Evolutionary conservation across 2,797 vertebrate genomes (phyloP).

Genomic region (Crax fasciolata): DNA sequence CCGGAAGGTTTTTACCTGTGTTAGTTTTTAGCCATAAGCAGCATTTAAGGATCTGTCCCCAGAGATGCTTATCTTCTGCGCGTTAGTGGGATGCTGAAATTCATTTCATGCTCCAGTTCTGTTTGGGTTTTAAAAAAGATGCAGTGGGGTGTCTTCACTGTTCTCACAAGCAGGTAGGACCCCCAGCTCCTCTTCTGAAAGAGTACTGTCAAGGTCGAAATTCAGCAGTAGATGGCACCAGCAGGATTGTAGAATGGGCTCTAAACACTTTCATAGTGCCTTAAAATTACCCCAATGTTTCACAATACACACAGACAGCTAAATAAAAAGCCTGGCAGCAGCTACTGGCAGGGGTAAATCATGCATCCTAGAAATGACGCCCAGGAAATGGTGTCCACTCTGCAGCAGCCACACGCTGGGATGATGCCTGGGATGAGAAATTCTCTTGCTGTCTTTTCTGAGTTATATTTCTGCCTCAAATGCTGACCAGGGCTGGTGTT

Average conservation of each 20-base stretch:
- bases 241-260: conserved; percentile 20
- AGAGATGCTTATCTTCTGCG: neutral
- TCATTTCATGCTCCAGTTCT: neutral
- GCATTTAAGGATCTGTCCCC: accelerated
- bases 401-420: neutral
- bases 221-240: conserved; percentile 75
- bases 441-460: neutral
- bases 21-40: neutral
- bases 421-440: neutral
- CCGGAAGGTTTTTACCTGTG: neutral
- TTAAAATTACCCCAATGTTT: neutral
- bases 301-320: neutral
- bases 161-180: neutral
- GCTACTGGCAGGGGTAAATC: neutral
- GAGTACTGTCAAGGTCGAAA: neutral
- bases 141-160: accelerated
- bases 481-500: neutral
- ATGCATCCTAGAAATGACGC: accelerated
- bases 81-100: neutral
- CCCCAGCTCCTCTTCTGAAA: neutral
- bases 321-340: neutral
- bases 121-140: neutral
- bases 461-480: neutral
- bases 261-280: accelerated
- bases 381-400: neutral